phyloP scores from a whole-genome alignment of 2,797 vertebrate genomes.

The Podarcis lilfordi region DNA sequence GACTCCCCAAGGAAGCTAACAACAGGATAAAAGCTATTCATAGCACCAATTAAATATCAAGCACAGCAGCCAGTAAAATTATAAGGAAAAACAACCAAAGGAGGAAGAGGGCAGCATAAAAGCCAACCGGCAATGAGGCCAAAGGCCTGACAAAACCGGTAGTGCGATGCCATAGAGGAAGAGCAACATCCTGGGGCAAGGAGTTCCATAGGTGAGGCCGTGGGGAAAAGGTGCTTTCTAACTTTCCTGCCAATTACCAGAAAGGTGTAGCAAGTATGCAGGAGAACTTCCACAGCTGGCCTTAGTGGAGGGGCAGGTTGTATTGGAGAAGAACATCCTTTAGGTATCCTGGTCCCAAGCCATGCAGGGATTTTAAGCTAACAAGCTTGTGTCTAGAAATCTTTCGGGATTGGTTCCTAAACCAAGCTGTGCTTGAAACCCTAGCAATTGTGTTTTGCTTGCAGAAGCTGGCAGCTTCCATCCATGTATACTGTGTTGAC shows the following conservation, averaged over 20 bases:
- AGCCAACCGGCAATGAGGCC: not conserved
- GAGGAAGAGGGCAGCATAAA: not conserved
- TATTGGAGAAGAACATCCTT: not conserved
- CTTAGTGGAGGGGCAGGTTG: not conserved
- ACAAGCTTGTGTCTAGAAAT: not conserved
- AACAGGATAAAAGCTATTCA: not conserved
- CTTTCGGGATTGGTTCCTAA: too few relatives aligned
- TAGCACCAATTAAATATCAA: not conserved
- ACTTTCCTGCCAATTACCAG: not conserved
- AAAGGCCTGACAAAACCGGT: not conserved
- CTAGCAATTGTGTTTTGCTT: too few relatives aligned
- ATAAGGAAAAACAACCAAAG: not conserved
- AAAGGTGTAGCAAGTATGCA: not conserved
- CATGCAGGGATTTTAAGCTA: not conserved
- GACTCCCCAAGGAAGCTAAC: too few relatives aligned
- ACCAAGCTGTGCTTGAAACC: too few relatives aligned
- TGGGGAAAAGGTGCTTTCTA: not conserved
- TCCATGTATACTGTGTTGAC: too few relatives aligned
- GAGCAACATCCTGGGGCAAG: not conserved
- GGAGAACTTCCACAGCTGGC: not conserved
- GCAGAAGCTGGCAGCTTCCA: too few relatives aligned
- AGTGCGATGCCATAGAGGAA: too few relatives aligned
- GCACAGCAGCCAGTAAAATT: not conserved
- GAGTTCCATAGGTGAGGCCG: not conserved
- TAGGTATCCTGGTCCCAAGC: not conserved